These are phyloP conservation scores for Hydropsyche tenuis DNA, from an alignment of 1,140 invertebrate genomes.

Conservation along the genomic window DNA sequence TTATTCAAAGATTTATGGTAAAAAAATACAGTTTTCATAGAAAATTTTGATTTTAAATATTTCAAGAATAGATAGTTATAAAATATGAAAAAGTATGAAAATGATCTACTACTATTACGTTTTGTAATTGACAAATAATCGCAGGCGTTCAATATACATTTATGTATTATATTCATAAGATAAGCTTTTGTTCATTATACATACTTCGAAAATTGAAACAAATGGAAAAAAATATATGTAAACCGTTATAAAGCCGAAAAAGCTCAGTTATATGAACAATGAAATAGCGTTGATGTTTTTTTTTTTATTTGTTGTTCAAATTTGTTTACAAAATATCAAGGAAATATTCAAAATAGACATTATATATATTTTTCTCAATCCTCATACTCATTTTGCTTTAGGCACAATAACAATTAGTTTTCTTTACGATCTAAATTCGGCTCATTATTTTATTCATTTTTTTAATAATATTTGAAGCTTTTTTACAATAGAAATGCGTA, in stretches of 20 bases:
- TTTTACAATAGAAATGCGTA: slow-evolving; percentile 44
- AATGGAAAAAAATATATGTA: slow-evolving; percentile 22
- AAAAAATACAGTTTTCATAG: too few relatives aligned
- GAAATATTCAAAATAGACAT: slow-evolving; percentile 40
- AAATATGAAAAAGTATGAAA: background rate
- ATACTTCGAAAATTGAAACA: background rate
- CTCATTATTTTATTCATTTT: slow-evolving; percentile 34
- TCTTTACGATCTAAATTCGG: slow-evolving; percentile 48
- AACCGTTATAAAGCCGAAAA: slow-evolving; percentile 32
- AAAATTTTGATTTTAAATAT: background rate
- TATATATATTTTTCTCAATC: slow-evolving; percentile 1
- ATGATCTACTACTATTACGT: background rate
- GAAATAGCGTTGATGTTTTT: background rate
- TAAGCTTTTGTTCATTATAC: background rate
- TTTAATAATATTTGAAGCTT: slow-evolving; percentile 48
- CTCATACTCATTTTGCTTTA: slow-evolving; percentile 43
- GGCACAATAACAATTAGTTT: slow-evolving; percentile 50
- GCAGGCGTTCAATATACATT: background rate
- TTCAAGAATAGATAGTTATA: background rate
- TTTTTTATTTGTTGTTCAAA: background rate
- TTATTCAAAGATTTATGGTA: too few relatives aligned
- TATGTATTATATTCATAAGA: background rate
- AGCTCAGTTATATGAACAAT: slow-evolving; percentile 21
- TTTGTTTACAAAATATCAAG: slow-evolving; percentile 5
- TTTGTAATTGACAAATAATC: slow-evolving; percentile 22